These are phyloP conservation scores for Ramphastos sulfuratus DNA, from an alignment of 2,113 vertebrate species.

Conservation along the genomic window DNA sequence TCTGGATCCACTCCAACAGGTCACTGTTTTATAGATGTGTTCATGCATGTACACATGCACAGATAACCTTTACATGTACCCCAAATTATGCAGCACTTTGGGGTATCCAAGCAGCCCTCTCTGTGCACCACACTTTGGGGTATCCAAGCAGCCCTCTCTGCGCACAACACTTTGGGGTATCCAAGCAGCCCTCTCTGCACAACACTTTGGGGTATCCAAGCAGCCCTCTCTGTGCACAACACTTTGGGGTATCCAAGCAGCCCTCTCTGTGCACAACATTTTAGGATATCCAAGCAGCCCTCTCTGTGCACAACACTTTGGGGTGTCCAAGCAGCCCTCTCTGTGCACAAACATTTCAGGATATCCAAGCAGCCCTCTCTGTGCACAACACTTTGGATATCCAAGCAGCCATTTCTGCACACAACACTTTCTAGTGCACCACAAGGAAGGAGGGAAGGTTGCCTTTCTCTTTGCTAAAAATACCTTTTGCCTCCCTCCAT, in stretches of 20 bases:
- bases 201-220: background rate
- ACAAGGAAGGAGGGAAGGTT: background rate
- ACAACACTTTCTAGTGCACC: fast-evolving
- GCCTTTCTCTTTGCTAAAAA: conserved; percentile 15
- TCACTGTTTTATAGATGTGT: too few species aligned
- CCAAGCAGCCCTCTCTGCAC: background rate
- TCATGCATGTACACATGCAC: too few species aligned
- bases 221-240: background rate
- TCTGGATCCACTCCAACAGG: too few species aligned
- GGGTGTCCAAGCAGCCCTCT: background rate
- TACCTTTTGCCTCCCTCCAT: background rate
- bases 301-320: background rate
- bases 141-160: background rate
- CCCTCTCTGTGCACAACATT: background rate
- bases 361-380: background rate
- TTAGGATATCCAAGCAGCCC: background rate
- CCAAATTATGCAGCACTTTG: background rate
- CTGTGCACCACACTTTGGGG: background rate
- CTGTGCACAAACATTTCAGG: too few species aligned
- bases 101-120: background rate
- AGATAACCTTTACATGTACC: background rate
- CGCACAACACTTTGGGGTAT: background rate
- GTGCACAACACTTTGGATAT: background rate
- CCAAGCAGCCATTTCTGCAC: background rate
- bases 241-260: background rate